Evolutionary conservation across 1,140 invertebrate species (phyloP).

Genomic region (Homalodisca vitripennis): DNA sequence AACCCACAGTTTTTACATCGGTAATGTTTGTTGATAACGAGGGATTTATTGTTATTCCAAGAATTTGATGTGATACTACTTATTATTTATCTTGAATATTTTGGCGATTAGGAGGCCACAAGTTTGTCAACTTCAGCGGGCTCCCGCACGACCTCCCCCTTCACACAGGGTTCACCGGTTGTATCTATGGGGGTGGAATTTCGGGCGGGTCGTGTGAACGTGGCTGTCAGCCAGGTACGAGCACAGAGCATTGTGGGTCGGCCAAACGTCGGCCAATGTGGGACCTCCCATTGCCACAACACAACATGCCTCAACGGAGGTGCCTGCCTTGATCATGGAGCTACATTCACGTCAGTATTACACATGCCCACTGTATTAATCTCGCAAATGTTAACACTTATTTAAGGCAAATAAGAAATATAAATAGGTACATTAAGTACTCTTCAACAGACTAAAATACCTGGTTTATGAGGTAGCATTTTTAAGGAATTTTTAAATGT

Average conservation of each 20-base stretch:
- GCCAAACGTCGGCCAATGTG: slow-evolving; percentile 79
- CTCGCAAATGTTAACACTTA: no score
- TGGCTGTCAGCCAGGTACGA: slow-evolving; percentile 53
- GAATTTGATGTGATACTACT: no score
- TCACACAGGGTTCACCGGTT: slow-evolving; percentile 80
- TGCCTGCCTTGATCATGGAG: slow-evolving; percentile 77
- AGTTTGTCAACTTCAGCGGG: slow-evolving; percentile 71
- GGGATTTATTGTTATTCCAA: no score
- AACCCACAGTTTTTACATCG: slow-evolving; percentile 72
- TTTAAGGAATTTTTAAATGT: no score
- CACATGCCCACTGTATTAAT: no score
- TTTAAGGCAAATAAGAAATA: no score
- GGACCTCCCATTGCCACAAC: slow-evolving; percentile 76
- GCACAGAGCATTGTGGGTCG: slow-evolving; percentile 62
- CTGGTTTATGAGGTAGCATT: no score
- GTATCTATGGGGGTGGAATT: slow-evolving; percentile 67
- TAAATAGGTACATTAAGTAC: no score
- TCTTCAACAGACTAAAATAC: no score
- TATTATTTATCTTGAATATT: no score
- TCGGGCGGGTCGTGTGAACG: slow-evolving; percentile 61
- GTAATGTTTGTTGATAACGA: no score
- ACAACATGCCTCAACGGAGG: slow-evolving; percentile 78
- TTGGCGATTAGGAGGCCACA: slow-evolving; percentile 67
- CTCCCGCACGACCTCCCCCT: slow-evolving; percentile 81
- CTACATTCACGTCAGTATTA: no score